Conservation (phyloP, 2,113 vertebrate species). For the Erythrocebus patas region DNA sequence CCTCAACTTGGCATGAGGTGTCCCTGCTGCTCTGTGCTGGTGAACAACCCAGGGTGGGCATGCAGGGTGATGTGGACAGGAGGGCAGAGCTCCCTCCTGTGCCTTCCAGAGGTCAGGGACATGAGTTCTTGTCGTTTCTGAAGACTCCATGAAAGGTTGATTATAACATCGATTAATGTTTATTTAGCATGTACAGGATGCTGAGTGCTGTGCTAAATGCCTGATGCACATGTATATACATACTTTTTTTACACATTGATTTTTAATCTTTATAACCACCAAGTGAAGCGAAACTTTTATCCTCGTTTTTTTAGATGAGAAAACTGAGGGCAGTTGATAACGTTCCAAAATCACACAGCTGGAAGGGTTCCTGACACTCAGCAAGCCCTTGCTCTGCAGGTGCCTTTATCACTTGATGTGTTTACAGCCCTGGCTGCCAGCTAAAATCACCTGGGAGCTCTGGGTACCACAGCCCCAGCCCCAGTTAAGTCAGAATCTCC, state of each 20-base stretch:
- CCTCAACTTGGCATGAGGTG: background rate
- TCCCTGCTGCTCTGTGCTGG: background rate
- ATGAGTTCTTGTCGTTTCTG: background rate
- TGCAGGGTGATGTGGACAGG: too few species aligned
- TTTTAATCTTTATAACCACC: background rate
- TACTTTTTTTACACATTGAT: background rate
- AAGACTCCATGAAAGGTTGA: background rate
- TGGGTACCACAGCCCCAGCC: background rate
- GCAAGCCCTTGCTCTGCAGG: background rate
- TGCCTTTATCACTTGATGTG: background rate
- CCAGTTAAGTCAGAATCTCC: constrained; percentile 2
- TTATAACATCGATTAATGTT: background rate
- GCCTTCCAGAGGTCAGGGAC: background rate
- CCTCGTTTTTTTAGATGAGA: background rate
- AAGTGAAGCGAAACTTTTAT: background rate
- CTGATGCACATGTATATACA: background rate
- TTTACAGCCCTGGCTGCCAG: constrained; percentile 27
- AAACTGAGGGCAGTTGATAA: background rate
- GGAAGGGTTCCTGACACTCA: background rate
- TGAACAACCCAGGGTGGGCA: fast-evolving
- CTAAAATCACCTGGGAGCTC: constrained; percentile 8
- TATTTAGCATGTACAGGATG: background rate
- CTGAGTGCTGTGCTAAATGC: background rate
- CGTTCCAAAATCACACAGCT: background rate
- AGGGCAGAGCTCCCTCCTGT: background rate